Conservation (phyloP, 2,888 invertebrate species). For the Rhamnusium bicolor region DNA sequence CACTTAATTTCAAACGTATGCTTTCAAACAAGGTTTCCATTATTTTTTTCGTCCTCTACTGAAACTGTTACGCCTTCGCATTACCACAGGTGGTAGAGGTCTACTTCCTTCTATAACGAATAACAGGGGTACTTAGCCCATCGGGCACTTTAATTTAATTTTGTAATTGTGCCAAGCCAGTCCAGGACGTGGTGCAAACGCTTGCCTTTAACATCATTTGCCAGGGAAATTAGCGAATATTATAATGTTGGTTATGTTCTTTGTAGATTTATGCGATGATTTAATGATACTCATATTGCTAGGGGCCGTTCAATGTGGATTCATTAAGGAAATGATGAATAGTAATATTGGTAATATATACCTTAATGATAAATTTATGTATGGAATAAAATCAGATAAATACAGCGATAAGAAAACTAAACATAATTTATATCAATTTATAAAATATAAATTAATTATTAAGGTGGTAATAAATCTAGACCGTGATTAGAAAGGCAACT, state of each 20-base stretch:
- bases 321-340: slow-evolving; percentile 12
- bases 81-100: background rate
- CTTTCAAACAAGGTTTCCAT: too few relatives aligned
- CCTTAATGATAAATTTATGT: background rate
- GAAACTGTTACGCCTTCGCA: too few relatives aligned
- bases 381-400: background rate
- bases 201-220: slow-evolving; percentile 20
- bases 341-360: slow-evolving; percentile 12
- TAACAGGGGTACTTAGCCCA: slow-evolving; percentile 25
- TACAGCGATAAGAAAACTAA: background rate
- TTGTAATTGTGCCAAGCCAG: slow-evolving; percentile 37
- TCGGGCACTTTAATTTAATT: slow-evolving; percentile 43
- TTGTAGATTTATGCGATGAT: slow-evolving; percentile 14
- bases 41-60: too few relatives aligned
- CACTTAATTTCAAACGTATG: too few relatives aligned
- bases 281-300: slow-evolving; percentile 8
- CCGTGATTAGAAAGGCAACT: background rate
- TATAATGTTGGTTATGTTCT: slow-evolving; percentile 12
- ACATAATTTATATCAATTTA: background rate
- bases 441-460: background rate
- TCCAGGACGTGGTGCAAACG: slow-evolving; percentile 23
- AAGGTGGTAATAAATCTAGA: background rate
- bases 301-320: background rate
- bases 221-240: slow-evolving; percentile 33
- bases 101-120: background rate